These are phyloP conservation scores for Eidolon helvum DNA, from an alignment of 2,113 vertebrate species.

Conservation along the genomic window DNA sequence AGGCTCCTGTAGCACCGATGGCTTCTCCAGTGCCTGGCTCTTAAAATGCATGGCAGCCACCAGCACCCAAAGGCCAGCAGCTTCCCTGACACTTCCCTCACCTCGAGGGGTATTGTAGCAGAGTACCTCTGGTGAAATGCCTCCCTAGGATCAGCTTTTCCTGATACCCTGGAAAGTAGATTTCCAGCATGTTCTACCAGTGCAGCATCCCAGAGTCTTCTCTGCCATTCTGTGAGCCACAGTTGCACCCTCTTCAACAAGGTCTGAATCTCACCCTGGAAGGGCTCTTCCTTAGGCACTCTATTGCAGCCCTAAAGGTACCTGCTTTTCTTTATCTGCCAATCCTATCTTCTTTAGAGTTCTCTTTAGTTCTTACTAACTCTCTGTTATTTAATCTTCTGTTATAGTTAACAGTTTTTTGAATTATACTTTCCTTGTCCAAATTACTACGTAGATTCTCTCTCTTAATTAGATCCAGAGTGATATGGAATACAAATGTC, in stretches of 20 bases:
- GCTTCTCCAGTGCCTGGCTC: neutral
- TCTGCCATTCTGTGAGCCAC: neutral
- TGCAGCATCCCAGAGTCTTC: neutral
- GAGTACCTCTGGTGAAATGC: neutral
- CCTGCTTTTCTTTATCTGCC: neutral
- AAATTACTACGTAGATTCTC: neutral
- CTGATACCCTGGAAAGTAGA: neutral
- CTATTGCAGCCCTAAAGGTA: neutral
- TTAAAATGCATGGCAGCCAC: neutral
- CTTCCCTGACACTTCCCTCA: neutral
- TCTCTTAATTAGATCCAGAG: constrained; percentile 28
- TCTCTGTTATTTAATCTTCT: constrained; percentile 12
- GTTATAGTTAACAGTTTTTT: neutral
- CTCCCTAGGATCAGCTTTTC: neutral
- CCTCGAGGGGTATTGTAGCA: neutral
- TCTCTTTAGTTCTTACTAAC: constrained; percentile 11
- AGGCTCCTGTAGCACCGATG: neutral
- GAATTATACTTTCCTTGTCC: neutral
- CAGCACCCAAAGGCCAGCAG: neutral
- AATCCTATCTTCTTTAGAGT: neutral
- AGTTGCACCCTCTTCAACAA: neutral
- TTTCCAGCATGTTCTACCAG: neutral
- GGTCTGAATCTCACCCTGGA: neutral
- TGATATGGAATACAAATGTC: neutral
- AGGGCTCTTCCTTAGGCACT: neutral